A percentile compares a stretch with the other conserved stretches of the same genome.
Conservation (phyloP, 2,888 invertebrate species). For the Parnassius orleans region DNA sequence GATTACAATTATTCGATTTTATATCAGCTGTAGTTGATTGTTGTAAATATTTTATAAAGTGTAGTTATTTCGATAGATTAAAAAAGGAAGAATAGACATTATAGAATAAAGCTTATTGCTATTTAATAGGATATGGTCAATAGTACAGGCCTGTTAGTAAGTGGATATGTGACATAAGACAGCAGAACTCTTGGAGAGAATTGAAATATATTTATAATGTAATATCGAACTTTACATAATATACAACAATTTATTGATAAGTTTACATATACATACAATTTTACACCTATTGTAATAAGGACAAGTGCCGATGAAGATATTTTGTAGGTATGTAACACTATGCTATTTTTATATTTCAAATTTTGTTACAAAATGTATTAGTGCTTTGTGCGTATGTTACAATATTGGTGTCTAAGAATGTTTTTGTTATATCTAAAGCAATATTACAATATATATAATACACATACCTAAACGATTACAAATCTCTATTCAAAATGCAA, state of each 20-base stretch:
- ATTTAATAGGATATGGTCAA: conserved; percentile 3
- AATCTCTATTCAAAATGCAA: conserved; percentile 69
- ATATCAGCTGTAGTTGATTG: not conserved
- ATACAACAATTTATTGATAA: conserved; percentile 47
- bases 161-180: conserved; percentile 26
- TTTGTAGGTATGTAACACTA: conserved; percentile 7
- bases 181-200: conserved; percentile 19
- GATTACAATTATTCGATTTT: not conserved
- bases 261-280: conserved; percentile 40
- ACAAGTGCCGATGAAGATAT: conserved; percentile 13
- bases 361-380: conserved; percentile 33
- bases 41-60: not conserved
- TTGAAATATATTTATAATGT: conserved; percentile 31
- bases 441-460: conserved; percentile 44
- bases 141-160: conserved; percentile 9
- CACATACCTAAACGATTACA: conserved; percentile 58
- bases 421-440: conserved; percentile 54
- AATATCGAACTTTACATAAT: conserved; percentile 59
- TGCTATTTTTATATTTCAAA: not conserved
- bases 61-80: not conserved
- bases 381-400: conserved; percentile 38
- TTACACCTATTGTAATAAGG: conserved; percentile 35
- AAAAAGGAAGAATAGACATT: not conserved
- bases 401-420: conserved; percentile 41
- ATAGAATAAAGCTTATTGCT: conserved; percentile 1